Conservation (phyloP, 2,797 vertebrate species). For the Prionace glauca region DNA sequence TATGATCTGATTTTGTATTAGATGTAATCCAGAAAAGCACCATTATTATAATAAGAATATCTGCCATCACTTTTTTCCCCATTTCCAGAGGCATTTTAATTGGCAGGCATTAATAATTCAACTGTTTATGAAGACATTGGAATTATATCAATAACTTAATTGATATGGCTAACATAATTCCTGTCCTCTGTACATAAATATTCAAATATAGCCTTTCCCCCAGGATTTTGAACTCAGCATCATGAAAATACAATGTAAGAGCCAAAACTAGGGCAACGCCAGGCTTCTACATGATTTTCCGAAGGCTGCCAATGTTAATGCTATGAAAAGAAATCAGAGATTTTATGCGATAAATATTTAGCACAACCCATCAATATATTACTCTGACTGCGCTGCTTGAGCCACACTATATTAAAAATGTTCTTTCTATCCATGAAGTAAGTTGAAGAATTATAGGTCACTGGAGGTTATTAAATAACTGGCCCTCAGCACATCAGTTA, state of each 20-base stretch:
- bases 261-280: neutral
- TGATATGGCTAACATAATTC: neutral
- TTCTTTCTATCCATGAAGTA: neutral
- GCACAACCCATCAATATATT: neutral
- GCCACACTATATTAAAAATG: neutral
- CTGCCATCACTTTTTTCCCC: neutral
- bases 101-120: neutral
- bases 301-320: neutral
- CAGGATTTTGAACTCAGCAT: neutral
- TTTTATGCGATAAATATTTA: slow-evolving; percentile 6
- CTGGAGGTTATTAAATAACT: neutral
- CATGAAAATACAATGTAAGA: neutral
- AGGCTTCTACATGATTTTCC: neutral
- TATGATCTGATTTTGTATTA: neutral
- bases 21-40: neutral
- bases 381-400: neutral
- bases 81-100: slow-evolving; percentile 13
- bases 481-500: neutral
- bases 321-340: neutral
- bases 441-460: slow-evolving; percentile 5
- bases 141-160: slow-evolving; percentile 7
- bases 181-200: neutral
- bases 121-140: neutral
- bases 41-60: neutral
- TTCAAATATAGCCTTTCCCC: neutral